Base-by-base conservation (phyloP, 2,113 vertebrate species). In the Spea multiplicata region DNA sequence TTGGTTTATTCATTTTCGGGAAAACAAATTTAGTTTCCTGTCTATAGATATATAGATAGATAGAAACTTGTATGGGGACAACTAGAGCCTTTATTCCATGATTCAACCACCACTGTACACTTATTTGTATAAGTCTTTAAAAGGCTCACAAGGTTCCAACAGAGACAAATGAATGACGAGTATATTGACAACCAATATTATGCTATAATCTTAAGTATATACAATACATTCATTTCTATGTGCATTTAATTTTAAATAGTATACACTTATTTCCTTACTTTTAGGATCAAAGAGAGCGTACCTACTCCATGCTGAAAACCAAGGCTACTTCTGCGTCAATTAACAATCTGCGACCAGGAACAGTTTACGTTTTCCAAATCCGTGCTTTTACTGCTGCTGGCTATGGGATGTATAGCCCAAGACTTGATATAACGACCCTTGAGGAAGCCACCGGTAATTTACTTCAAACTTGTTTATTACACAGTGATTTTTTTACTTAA, bases 361-460 rank as follows among this genome's bases (percentile, higher is more conserved):
- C 96, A 74, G 94, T 96, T 30, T 99, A 99, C 83, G 92, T 99
- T 84, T 99, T 99, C 88, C 97, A 99, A 90, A 97, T 99, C 82
- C 92, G 97, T 75, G 97, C 97, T 74, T 97, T 99, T 85, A 99
- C 97, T 6, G 94, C 97, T 69, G 96, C 96, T 0, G 97, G 97
- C 4, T 99, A 97, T 83, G 96, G 97, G 75, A 98, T 91, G 85
- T 99, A 93, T 49, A 95, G 97, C 13, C 97, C 97, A 81, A 91
- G 96, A 73, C 88, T 99, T 59, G 97, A 99, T 87, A 94, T 99
- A 86, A 96, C 94, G 80, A 99, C 97, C 12, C 92, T 97, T 84
- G 96, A 98, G 83, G 97, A 98, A 90, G 91, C 94, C 83, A 92
- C 95, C 90, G 96, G 96, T 96, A 95, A 88, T 81, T 84, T 84